Percentiles rank a stretch among this genome's conserved stretches.
Evolutionary conservation across 2,113 vertebrate species (phyloP).

Genomic region (Xenopus borealis): DNA sequence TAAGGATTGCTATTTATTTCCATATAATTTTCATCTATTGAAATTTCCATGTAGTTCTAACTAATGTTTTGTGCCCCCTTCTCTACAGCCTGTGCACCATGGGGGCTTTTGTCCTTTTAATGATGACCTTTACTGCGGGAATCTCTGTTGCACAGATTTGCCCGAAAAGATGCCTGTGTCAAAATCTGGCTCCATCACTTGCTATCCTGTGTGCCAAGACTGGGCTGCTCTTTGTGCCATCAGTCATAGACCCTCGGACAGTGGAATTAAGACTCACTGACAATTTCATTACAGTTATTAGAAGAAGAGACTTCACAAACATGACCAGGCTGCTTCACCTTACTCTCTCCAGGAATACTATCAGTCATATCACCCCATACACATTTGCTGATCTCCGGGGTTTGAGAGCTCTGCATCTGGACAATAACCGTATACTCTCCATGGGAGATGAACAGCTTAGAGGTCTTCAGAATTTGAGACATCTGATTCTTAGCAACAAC

Average conservation of each 20-base stretch:
- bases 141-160: slow-evolving; percentile 65
- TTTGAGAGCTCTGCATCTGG: slow-evolving; percentile 74
- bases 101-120: slow-evolving; percentile 52
- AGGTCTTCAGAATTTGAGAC: slow-evolving; percentile 73
- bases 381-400: slow-evolving; percentile 74
- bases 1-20: too few relatives aligned
- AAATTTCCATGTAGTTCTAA: too few relatives aligned
- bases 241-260: slow-evolving; percentile 74
- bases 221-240: slow-evolving; percentile 75
- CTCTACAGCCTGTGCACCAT: slow-evolving; percentile 46
- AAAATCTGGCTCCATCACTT: slow-evolving; percentile 77
- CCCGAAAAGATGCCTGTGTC: slow-evolving; percentile 77
- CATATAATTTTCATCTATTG: too few relatives aligned
- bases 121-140: slow-evolving; percentile 49
- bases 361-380: slow-evolving; percentile 72
- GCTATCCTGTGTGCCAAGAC: slow-evolving; percentile 79
- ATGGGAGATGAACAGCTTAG: slow-evolving; percentile 73
- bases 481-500: slow-evolving; percentile 78
- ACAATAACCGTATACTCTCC: slow-evolving; percentile 71
- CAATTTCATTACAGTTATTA: slow-evolving; percentile 78
- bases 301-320: slow-evolving; percentile 77
- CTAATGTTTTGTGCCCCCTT: background rate
- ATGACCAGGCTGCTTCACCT: slow-evolving; percentile 80
- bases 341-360: slow-evolving; percentile 76
- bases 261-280: slow-evolving; percentile 78